Base-by-base conservation (phyloP, 2,797 vertebrate species). In the Anableps anableps region DNA sequence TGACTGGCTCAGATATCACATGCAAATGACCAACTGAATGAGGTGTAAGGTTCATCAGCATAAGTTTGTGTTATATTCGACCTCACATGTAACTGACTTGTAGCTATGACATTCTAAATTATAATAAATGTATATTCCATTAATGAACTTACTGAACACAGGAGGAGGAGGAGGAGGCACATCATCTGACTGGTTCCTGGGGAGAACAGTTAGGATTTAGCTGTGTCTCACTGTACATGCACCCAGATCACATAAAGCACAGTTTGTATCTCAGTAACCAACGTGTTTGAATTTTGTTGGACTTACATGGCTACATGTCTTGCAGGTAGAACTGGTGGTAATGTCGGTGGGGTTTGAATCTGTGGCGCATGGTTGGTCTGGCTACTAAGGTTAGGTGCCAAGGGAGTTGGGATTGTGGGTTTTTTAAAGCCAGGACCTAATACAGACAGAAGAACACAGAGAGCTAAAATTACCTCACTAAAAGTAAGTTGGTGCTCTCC, bases 301-400 rank as follows among this genome's bases (percentile, higher is more conserved):
- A 80, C 90, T 93, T 85, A 96, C 96, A 89, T 88, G 75, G 87
- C 58, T 81, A 81, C 93, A 23, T 93, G 93, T 77, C 95, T 88
- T 3, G 95, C 95, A 13, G 96, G 96, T 41, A 96, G 89, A 77
- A 77, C 91, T 1, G 95, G 95, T 43, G 92, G 75, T 3, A 85
- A 62, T 2, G 82, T 26, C 51, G 38, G 85, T 50, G 75, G 77
- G 45, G 85, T 78, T 70, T 47, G 93, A 76, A 43, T 19, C 0
- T 80, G 88, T 62, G 85, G 50, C 34, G 74, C 48, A 0, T 87
- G 83, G 88, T 68, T 95, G 84, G 79, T 90, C 1, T 88, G 88
- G 87, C 71, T 94, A 88, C 89, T 90, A 38, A 82, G 89, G 29
- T 93, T 90, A 80, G 92, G 86, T 17, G 88, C 9, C 2, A 78